Evolutionary conservation across 2,113 vertebrate species (phyloP), one percentile per base, ranked within the genome.

Genomic region (Alouatta palliata): DNA sequence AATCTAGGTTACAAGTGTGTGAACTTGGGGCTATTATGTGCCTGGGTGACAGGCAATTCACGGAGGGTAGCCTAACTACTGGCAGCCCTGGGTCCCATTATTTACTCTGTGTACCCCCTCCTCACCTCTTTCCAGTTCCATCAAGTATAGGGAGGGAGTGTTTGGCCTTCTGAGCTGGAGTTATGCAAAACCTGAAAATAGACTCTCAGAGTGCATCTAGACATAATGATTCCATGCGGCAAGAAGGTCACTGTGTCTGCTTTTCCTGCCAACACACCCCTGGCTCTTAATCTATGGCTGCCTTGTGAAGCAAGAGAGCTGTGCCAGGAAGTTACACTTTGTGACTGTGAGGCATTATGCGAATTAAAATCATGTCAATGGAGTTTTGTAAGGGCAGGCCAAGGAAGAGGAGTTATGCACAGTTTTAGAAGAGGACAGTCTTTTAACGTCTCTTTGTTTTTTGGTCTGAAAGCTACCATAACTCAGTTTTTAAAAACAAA

Each of bases 181-280:
- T 97, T 96, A 92, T 64, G 92, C 97, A 97, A 94, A 98, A 92
- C 71, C 94, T 16, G 0, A 97, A 97, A 97, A 98, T 95, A 98
- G 94, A 95, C 58, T 96, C 84, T 94, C 94, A 37, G 87, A 94
- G 90, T 70, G 19, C 81, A 92, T 85, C 90, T 96, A 96, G 97
- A 97, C 97, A 97, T 97, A 94, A 95, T 96, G 97, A 97, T 96
- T 97, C 90, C 81, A 87, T 96, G 91, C 14, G 2, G 96, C 87
- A 96, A 96, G 97, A 97, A 98, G 97, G 97, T 97, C 97, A 97
- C 90, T 92, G 94, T 94, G 97, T 98, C 97, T 98, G 97, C 97
- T 96, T 98, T 98, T 97, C 92, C 97, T 98, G 97, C 97, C 97
- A 97, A 70, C 76, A 96, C 56, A 96, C 76, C 95, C 96, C 97